Percentiles rank a stretch among this genome's conserved stretches.
Evolutionary conservation across 2,113 vertebrate species (phyloP).

Genomic region (Gymnocephalus cernua): DNA sequence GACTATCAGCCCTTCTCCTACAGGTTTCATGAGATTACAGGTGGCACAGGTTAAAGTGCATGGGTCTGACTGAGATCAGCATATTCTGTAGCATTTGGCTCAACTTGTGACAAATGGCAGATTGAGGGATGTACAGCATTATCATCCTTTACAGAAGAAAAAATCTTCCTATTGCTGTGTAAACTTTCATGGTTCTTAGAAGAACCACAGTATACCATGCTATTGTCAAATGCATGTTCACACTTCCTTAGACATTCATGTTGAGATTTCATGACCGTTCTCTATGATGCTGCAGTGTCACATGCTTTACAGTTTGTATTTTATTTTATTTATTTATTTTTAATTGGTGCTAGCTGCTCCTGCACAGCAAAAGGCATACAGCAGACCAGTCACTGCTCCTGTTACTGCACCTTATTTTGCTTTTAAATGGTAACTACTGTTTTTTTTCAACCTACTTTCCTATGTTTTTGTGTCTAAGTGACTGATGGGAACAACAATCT

Average conservation of each 20-base stretch:
- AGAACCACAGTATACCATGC: background rate
- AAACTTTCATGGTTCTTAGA: background rate
- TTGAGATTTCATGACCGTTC: background rate
- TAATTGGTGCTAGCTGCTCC: no score
- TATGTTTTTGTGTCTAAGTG: no score
- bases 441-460: no score
- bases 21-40: conserved; percentile 26
- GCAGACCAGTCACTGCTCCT: no score
- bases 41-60: background rate
- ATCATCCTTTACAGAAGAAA: background rate
- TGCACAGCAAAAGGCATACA: no score
- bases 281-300: background rate
- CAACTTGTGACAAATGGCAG: background rate
- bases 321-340: no score
- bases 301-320: background rate
- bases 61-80: background rate
- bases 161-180: background rate
- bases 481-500: no score
- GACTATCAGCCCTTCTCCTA: conserved; percentile 17
- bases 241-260: background rate
- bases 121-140: background rate
- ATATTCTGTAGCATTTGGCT: background rate
- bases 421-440: no score
- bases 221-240: background rate
- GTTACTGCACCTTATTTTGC: no score